phyloP scores from a whole-genome alignment of 2,797 vertebrate genomes.

The Cirrhinus mrigala region DNA sequence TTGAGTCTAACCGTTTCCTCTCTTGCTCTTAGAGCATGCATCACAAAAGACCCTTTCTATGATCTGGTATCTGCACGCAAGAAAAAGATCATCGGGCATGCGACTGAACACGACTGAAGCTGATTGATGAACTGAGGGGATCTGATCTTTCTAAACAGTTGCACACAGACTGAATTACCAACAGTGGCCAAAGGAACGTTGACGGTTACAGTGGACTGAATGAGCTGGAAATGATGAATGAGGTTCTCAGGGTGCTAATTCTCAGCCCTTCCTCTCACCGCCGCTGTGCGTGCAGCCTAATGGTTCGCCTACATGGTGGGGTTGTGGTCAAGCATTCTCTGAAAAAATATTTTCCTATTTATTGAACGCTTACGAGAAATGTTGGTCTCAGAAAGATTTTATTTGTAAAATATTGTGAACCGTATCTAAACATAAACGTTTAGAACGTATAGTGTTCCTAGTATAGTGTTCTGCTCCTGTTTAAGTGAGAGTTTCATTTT shows the following conservation, averaged over 20 bases:
- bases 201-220: neutral
- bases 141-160: neutral
- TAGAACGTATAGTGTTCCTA: neutral
- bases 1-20: neutral
- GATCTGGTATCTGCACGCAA: slow-evolving; percentile 88
- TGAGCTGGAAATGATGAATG: neutral
- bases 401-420: neutral
- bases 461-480: neutral
- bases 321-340: neutral
- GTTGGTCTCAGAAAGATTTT: neutral
- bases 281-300: neutral
- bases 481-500: neutral
- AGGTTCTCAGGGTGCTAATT: slow-evolving; percentile 19
- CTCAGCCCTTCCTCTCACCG: neutral
- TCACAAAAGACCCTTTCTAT: slow-evolving; percentile 92
- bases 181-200: neutral
- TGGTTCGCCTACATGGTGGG: neutral
- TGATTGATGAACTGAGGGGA: neutral
- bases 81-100: slow-evolving; percentile 82
- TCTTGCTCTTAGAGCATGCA: slow-evolving; percentile 82
- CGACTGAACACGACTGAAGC: slow-evolving; percentile 44
- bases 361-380: slow-evolving; percentile 1
- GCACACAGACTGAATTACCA: slow-evolving; percentile 5
- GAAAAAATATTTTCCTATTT: neutral
- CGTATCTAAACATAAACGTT: neutral